Evolutionary conservation across 2,113 vertebrate species (phyloP).

Genomic region (Myotis davidii): DNA sequence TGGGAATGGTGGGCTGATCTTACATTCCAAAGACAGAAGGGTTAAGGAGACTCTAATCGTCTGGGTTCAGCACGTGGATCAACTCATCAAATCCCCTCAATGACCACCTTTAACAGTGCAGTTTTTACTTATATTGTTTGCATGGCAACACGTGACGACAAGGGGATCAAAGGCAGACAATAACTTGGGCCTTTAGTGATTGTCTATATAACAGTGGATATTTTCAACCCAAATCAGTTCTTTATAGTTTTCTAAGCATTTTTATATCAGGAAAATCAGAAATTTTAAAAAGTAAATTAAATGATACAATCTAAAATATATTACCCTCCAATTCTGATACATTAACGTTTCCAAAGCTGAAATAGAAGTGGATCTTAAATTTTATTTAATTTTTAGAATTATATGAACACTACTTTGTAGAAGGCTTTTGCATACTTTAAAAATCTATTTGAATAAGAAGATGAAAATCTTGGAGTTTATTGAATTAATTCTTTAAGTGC

Average conservation of each 20-base stretch:
- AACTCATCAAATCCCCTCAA: neutral
- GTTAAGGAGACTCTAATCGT: neutral
- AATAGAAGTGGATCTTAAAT: neutral
- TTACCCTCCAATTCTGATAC: neutral
- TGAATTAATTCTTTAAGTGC: neutral
- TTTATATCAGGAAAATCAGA: neutral
- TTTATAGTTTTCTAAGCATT: neutral
- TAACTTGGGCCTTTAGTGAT: neutral
- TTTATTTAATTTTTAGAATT: slow-evolving; percentile 1
- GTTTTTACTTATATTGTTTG: neutral
- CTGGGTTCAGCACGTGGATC: neutral
- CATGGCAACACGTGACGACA: neutral
- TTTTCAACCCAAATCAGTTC: neutral
- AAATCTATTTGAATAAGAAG: neutral
- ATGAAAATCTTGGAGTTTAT: neutral
- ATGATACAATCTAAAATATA: neutral
- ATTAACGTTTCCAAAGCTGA: neutral
- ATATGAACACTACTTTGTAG: neutral
- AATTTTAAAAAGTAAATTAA: neutral
- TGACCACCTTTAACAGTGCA: neutral
- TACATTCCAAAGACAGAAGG: neutral
- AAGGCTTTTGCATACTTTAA: neutral
- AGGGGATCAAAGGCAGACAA: neutral
- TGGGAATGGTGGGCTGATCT: neutral
- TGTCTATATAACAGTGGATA: neutral